phyloP scores from a whole-genome alignment of 2,113 vertebrate genomes.

The Cryptomyrus ogoouensis region DNA sequence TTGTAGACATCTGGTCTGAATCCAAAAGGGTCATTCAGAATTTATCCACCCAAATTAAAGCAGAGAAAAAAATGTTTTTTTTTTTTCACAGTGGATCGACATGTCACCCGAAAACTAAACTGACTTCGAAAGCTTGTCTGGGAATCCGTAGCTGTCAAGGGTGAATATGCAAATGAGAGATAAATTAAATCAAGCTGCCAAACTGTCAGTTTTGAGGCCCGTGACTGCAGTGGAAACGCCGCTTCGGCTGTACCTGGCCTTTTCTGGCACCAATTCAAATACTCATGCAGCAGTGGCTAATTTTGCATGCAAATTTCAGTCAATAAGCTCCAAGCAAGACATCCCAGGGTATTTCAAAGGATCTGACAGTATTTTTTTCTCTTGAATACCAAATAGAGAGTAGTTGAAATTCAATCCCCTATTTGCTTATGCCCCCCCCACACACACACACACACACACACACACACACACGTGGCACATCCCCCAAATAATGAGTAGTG shows the following conservation, averaged over 20 bases:
- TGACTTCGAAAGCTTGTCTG: constrained; percentile 79
- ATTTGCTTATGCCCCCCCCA: constrained; percentile 84
- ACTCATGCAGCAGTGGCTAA: constrained; percentile 91
- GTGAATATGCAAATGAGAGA: constrained; percentile 97
- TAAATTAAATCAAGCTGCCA: constrained; percentile 99
- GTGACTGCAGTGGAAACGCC: constrained; percentile 89
- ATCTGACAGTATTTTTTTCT: constrained; percentile 83
- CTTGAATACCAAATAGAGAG: constrained; percentile 95
- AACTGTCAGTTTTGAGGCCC: constrained; percentile 98
- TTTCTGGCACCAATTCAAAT: constrained; percentile 94
- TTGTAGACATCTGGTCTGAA: constrained; percentile 98
- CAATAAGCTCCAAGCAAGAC: constrained; percentile 98
- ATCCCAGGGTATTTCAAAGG: constrained; percentile 98
- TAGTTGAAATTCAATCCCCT: constrained; percentile 95
- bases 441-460: constrained; percentile 63
- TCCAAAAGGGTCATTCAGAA: constrained; percentile 97
- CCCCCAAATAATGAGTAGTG: constrained; percentile 80
- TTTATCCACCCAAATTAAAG: constrained; percentile 94
- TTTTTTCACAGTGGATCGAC: constrained; percentile 55
- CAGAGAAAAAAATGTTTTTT: constrained; percentile 51
- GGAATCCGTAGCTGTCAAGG: constrained; percentile 86
- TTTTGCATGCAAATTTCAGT: constrained; percentile 99
- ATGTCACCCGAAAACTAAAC: constrained; percentile 88
- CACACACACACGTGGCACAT: constrained; percentile 75
- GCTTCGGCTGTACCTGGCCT: constrained; percentile 84